Conservation (phyloP, 2,113 vertebrate genomes). For the Malurus melanocephalus region DNA sequence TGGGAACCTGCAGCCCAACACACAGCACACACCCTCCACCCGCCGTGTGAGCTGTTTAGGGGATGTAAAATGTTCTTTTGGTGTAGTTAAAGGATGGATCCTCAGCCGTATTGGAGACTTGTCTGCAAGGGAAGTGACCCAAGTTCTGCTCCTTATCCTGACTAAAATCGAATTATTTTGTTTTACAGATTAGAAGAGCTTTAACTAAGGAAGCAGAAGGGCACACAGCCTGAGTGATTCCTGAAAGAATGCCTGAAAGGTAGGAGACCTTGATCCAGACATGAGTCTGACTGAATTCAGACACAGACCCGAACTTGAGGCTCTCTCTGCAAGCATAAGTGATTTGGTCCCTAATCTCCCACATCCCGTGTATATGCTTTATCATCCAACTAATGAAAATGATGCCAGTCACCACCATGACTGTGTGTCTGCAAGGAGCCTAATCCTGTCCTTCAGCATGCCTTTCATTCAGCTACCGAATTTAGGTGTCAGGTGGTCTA, state of each 20-base stretch:
- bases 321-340: neutral
- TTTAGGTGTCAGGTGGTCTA: neutral
- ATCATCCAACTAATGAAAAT: neutral
- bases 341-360: neutral
- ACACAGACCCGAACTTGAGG: neutral
- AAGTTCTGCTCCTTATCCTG: neutral
- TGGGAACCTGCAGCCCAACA: neutral
- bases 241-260: neutral
- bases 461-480: neutral
- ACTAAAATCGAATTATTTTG: neutral
- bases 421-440: neutral
- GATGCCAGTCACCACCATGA: neutral
- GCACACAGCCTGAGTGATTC: neutral
- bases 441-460: neutral
- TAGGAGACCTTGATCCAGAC: neutral
- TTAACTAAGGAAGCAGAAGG: neutral
- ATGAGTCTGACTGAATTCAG: neutral
- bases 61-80: neutral
- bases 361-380: neutral
- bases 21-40: no score
- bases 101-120: neutral
- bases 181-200: neutral
- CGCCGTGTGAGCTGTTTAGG: neutral
- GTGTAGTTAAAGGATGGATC: neutral
- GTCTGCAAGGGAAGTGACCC: neutral